Conservation (phyloP, 1,140 invertebrate genomes). For the Drosophila pallidifrons region DNA sequence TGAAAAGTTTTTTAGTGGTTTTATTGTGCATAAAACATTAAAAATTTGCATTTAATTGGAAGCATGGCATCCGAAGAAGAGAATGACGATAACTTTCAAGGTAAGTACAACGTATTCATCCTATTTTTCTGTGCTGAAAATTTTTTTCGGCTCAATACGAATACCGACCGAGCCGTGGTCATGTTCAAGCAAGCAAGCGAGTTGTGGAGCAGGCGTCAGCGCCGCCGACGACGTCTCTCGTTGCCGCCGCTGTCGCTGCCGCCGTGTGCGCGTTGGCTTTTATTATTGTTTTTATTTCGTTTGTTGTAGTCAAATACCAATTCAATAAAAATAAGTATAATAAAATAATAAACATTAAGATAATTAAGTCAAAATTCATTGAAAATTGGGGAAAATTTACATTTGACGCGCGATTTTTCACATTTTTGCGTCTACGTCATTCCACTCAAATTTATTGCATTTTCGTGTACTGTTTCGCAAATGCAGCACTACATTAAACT, state of each 20-base stretch:
- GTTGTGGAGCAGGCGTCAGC: slow-evolving; percentile 54
- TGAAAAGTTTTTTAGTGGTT: slow-evolving; percentile 65
- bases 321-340: not conserved
- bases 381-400: slow-evolving; percentile 50
- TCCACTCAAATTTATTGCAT: slow-evolving; percentile 76
- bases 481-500: slow-evolving; percentile 39
- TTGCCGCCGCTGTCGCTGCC: slow-evolving; percentile 36
- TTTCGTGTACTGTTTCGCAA: slow-evolving; percentile 67
- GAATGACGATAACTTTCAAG: slow-evolving; percentile 82
- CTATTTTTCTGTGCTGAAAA: slow-evolving; percentile 55
- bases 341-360: not conserved
- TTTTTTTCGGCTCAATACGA: slow-evolving; percentile 65
- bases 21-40: slow-evolving; percentile 70
- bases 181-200: slow-evolving; percentile 76
- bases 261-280: slow-evolving; percentile 27
- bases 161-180: slow-evolving; percentile 66
- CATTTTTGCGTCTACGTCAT: slow-evolving; percentile 60
- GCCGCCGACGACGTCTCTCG: slow-evolving; percentile 55
- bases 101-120: slow-evolving; percentile 70
- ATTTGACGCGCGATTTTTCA: slow-evolving; percentile 59
- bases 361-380: not conserved
- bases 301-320: slow-evolving; percentile 28
- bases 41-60: slow-evolving; percentile 67
- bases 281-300: slow-evolving; percentile 58
- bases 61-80: slow-evolving; percentile 84